Evolutionary conservation across 2,888 invertebrate genomes (phyloP), one percentile per base, ranked within the genome.

Genomic region (Dolomedes plantarius): DNA sequence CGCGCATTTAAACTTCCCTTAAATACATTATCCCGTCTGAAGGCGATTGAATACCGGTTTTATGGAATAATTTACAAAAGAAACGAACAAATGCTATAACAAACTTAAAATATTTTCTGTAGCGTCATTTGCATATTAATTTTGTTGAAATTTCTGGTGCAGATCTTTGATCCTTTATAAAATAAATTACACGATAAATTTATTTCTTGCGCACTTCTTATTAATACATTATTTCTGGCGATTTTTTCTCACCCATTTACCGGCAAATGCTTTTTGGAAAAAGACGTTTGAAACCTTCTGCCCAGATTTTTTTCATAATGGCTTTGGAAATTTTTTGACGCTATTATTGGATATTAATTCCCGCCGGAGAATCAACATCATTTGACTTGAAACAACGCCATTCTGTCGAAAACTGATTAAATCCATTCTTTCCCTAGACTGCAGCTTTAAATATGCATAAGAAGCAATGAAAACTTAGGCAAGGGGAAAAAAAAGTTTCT

Each of bases 361-460:
- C 83, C 83, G 19, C 31, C 39, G 50, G 83, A 71, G 64, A 72
- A 69, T 81, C 69, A 76, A 85, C 83, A 71, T 77, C 83, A 65
- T 77, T 83, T 83, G 82, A 76, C 82, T 75, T 81, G 68, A 81
- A 81, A 81, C 81, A 81, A 81, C 74, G 65, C 75, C 36, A 75
- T 81, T 75, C 81, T 82, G 69, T 72, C 76, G 36, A 65, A 83
- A 83, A 83, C 76, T 85, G 83, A 85, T 85, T 85, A 85, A 85
- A 73, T 77, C 83, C 73, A 85, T 85, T 85, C 83, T 81, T 81
- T 75, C 81, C 69, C 50, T 76, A 68, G 71, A 65, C 71, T 76
- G 76, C 71, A 46, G 76, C 76, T 76, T 83, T 83, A 83, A 83
- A 83, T 83, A 77, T 85, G 83, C 83, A 85, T 85, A 73, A 85